Base-by-base conservation (phyloP, 2,797 vertebrate species). In the Sebastolobus alascanus region DNA sequence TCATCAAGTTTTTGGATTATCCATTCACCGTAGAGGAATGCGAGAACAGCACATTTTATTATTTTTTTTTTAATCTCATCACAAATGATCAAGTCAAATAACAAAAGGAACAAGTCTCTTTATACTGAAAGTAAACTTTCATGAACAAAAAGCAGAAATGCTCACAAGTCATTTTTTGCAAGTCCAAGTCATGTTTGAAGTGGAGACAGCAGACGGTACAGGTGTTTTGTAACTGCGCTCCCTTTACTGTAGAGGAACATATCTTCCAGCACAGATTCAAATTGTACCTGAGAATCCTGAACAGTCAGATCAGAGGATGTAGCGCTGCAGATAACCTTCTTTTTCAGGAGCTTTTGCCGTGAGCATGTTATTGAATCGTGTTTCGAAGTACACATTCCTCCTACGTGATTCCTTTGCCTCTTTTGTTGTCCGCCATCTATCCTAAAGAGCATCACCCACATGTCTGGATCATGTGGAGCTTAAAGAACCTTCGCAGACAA, bases 311-410 rank as follows among this genome's bases (percentile, higher is more conserved):
- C 68, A 37, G 31, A 54, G 20, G 31, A 59, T 9, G 40, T 1
- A 37, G 13, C 2, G 1, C 4, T 1, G 31, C 58, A 77, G 55
- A 75, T 73, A 83, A 77, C 35, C 40, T 58, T 73, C 4, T 2
- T 2, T 3, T 70, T 54, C 43, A 50, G 50, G 35, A 72, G 54
- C 37, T 5, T 55, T 72, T 35, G 38, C 64, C 16, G 0, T 4
- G 18, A 70, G 61, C 64, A 1, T 2, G 37, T 68, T 82, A 74
- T 52, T 71, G 77, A 80, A 52, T 67, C 37, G 8, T 68, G 14
- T 77, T 81, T 76, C 68, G 3, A 63, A 27, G 66, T 27, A 27
- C 59, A 37, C 43, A 71, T 60, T 67, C 77, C 75, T 84, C 79
- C 82, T 33, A 72, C 73, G 13, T 18, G n/a, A 54, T 73, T 65